Evolutionary conservation across 2,113 vertebrate species (phyloP).

Genomic region (Dipodomys spectabilis): DNA sequence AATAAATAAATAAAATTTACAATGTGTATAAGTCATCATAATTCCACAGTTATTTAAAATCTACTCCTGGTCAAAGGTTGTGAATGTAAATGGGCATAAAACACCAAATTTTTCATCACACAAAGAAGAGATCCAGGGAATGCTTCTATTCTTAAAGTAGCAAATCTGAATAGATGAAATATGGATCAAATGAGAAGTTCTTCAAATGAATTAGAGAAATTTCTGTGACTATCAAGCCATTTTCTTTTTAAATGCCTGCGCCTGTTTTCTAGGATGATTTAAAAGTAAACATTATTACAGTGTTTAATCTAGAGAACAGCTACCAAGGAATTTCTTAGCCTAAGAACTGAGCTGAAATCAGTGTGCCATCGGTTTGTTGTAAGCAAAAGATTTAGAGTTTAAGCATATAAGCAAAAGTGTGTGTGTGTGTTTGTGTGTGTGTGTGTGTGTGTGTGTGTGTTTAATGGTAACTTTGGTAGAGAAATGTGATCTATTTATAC

Average conservation of each 20-base stretch:
- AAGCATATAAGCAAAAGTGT: slow-evolving; percentile 66
- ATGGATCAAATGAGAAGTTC: slow-evolving; percentile 15
- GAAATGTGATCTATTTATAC: slow-evolving; percentile 37
- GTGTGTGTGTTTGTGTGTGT: background rate
- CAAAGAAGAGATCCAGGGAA: background rate
- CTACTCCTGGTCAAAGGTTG: background rate
- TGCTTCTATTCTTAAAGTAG: slow-evolving; percentile 9
- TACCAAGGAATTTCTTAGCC: slow-evolving; percentile 39
- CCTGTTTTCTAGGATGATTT: slow-evolving; percentile 53
- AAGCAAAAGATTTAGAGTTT: slow-evolving; percentile 67
- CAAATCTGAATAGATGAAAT: slow-evolving; percentile 38
- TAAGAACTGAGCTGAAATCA: slow-evolving; percentile 58
- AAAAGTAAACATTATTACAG: slow-evolving; percentile 36
- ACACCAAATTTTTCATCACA: background rate
- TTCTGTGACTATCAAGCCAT: slow-evolving; percentile 45
- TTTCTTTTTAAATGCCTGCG: slow-evolving; percentile 43
- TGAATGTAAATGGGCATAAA: slow-evolving; percentile 33
- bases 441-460: background rate
- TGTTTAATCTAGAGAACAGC: slow-evolving; percentile 30
- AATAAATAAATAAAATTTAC: no score
- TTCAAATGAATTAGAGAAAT: slow-evolving; percentile 17
- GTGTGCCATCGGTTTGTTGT: slow-evolving; percentile 63
- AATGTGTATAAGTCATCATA: background rate
- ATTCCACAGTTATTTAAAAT: slow-evolving; percentile 31
- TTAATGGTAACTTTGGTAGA: slow-evolving; percentile 67